A percentile compares a stretch with the other conserved stretches of the same genome.
Conservation (phyloP, 2,113 vertebrate species). For the Pongo abelii region DNA sequence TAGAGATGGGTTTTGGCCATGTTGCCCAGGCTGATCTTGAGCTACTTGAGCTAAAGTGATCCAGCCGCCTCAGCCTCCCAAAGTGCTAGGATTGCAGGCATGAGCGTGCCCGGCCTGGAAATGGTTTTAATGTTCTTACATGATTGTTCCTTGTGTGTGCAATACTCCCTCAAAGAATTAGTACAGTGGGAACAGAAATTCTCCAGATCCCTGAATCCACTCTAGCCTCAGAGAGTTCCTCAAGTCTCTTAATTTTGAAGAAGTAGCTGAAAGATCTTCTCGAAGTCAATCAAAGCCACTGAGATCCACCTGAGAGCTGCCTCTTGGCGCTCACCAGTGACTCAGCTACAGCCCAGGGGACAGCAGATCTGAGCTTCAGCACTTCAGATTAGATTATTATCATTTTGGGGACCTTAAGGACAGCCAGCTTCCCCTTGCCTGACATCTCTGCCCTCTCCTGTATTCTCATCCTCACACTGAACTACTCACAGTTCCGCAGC, state of each 20-base stretch:
- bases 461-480: neutral
- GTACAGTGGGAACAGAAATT: neutral
- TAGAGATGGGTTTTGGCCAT: too few species aligned
- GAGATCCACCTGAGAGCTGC: neutral
- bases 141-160: neutral
- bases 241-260: neutral
- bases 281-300: neutral
- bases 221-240: neutral
- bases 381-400: rapidly evolving
- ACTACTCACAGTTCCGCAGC: too few species aligned
- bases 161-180: neutral
- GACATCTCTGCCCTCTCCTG: neutral
- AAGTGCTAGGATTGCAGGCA: too few species aligned
- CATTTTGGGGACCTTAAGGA: neutral
- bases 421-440: neutral
- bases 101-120: neutral
- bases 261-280: neutral
- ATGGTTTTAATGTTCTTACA: neutral
- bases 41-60: too few species aligned
- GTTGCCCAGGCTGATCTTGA: too few species aligned
- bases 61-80: too few species aligned
- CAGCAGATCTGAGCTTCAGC: rapidly evolving
- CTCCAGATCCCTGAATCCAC: neutral
- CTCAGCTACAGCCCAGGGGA: neutral
- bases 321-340: too few species aligned